These are phyloP conservation scores for Cossypha dichroa DNA, from an alignment of 2,797 vertebrate genomes.

Conservation along the genomic window DNA sequence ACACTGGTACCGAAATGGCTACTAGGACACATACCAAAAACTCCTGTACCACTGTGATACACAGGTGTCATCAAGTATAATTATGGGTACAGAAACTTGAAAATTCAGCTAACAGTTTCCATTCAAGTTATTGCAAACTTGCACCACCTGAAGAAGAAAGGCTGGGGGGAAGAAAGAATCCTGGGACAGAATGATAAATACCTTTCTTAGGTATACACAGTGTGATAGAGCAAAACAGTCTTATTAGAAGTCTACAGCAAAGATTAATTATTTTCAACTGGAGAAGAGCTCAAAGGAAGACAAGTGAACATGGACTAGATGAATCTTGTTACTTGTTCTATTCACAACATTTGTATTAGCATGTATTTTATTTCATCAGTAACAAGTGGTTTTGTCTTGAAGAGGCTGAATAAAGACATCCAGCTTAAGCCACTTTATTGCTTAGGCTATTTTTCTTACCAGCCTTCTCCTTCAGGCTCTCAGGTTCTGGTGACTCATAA, in stretches of 20 bases:
- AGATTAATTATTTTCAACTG: background rate
- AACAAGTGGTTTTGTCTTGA: background rate
- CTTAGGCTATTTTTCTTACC: background rate
- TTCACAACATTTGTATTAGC: background rate
- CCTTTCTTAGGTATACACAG: background rate
- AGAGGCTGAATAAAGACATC: background rate
- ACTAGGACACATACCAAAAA: background rate
- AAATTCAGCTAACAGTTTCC: background rate
- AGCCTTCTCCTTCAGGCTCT: background rate
- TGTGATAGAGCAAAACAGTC: background rate
- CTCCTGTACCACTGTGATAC: background rate
- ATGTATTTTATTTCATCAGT: background rate
- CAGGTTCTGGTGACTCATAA: background rate
- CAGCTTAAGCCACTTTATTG: background rate
- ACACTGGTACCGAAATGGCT: background rate
- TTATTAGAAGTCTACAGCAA: background rate
- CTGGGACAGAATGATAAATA: background rate
- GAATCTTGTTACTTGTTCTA: background rate
- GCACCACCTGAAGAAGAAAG: background rate
- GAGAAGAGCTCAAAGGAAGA: background rate
- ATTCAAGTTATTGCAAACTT: background rate
- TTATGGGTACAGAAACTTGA: background rate
- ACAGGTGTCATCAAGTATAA: background rate
- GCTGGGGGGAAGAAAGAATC: too few species aligned
- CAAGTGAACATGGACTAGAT: background rate